Conservation (phyloP, 2,888 invertebrate genomes). For the Tortrix viridana region DNA sequence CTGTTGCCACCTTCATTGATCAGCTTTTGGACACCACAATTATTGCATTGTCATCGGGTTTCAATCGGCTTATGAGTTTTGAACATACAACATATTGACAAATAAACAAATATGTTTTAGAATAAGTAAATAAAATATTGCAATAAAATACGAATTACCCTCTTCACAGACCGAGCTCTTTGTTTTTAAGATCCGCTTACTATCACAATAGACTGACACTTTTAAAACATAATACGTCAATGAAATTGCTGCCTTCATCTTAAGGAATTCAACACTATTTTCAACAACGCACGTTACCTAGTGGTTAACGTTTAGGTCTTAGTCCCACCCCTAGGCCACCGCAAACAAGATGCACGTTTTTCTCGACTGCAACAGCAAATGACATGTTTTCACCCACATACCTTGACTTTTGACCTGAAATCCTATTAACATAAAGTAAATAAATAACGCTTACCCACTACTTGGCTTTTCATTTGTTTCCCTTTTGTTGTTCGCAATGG, state of each 20-base stretch:
- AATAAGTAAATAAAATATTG: too few species aligned
- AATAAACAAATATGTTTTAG: too few species aligned
- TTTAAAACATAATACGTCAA: neutral
- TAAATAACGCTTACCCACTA: conserved; percentile 63
- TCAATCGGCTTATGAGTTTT: too few species aligned
- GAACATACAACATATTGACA: too few species aligned
- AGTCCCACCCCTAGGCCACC: conserved; percentile 43
- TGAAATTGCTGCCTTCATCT: neutral
- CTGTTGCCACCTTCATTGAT: too few species aligned
- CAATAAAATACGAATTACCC: too few species aligned
- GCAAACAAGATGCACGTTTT: conserved; percentile 44
- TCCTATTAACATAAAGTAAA: conserved; percentile 69
- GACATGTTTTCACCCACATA: conserved; percentile 63
- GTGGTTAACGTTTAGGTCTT: conserved; percentile 11
- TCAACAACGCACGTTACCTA: neutral
- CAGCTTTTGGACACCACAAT: too few species aligned
- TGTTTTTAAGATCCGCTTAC: conserved; percentile 1
- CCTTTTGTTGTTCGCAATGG: conserved; percentile 52
- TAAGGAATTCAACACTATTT: neutral
- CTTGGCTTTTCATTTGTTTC: conserved; percentile 62
- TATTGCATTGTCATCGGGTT: too few species aligned
- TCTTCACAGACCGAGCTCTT: conserved; percentile 10
- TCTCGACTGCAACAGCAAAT: conserved; percentile 52
- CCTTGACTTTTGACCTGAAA: conserved; percentile 64
- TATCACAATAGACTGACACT: conserved; percentile 11